These are phyloP conservation scores for Podilymbus podiceps DNA, from an alignment of 2,113 vertebrate genomes.

Conservation along the genomic window DNA sequence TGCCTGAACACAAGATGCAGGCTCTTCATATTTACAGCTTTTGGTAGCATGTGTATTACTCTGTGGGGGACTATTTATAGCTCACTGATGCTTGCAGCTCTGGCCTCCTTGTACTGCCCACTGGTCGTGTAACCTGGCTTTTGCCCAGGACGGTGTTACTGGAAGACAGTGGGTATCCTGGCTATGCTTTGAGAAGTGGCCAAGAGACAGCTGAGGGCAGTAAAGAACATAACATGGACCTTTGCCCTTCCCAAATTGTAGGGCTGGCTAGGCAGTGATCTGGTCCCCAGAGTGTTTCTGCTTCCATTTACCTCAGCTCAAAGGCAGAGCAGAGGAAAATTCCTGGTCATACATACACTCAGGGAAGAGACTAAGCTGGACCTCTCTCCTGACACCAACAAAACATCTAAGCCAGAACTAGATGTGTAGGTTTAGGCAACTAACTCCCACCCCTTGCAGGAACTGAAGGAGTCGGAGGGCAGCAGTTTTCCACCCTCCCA, in stretches of 20 bases:
- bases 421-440: neutral
- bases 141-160: neutral
- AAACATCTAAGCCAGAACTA: neutral
- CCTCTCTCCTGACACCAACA: neutral
- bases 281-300: neutral
- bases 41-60: neutral
- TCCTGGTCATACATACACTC: neutral
- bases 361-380: neutral
- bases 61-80: neutral
- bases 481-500: neutral
- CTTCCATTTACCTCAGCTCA: neutral
- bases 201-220: neutral
- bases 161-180: neutral
- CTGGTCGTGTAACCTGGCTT: constrained; percentile 8
- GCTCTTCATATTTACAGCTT: neutral
- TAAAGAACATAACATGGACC: neutral
- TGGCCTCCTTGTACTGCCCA: neutral
- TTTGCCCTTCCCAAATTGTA: constrained; percentile 31
- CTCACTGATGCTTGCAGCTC: neutral
- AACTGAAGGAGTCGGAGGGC: neutral
- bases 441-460: neutral
- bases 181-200: neutral
- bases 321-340: neutral
- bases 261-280: neutral
- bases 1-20: neutral